A percentile compares a stretch with the other conserved stretches of the same genome.
These are phyloP conservation scores for Eurois occulta DNA, from an alignment of 2,888 invertebrate species.

Conservation along the genomic window DNA sequence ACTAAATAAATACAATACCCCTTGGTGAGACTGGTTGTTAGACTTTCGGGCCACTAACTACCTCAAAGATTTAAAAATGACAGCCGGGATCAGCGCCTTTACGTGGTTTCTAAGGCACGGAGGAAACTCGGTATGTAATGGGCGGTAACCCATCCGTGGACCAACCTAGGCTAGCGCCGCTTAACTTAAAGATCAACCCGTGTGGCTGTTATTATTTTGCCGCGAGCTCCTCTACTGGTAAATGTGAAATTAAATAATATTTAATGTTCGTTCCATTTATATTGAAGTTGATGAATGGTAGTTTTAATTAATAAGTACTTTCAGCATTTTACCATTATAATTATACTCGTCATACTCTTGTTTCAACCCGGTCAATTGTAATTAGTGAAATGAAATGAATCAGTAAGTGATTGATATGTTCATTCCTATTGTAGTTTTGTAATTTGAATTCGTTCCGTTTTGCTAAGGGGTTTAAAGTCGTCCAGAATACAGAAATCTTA, in stretches of 20 bases:
- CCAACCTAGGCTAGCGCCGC: neutral
- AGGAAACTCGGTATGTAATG: neutral
- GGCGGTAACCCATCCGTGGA: neutral
- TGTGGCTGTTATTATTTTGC: neutral
- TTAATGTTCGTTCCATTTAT: neutral
- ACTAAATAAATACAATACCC: neutral
- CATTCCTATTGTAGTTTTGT: neutral
- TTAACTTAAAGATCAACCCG: neutral
- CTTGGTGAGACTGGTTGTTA: neutral
- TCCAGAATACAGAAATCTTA: no score
- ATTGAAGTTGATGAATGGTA: neutral
- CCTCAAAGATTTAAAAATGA: neutral
- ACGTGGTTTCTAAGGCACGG: neutral
- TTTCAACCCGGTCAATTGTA: neutral
- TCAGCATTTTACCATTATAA: neutral
- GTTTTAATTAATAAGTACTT: slow-evolving; percentile 3
- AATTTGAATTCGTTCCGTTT: neutral
- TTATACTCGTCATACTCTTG: neutral
- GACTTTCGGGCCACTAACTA: neutral
- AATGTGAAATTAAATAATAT: neutral
- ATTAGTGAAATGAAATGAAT: neutral
- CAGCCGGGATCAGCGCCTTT: neutral
- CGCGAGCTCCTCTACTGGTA: neutral
- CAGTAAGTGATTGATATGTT: no score
- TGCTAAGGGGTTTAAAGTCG: no score